Percentiles rank a stretch among this genome's conserved stretches.
phyloP scores from a whole-genome alignment of 2,888 invertebrate genomes.

The Pomacea canaliculata region DNA sequence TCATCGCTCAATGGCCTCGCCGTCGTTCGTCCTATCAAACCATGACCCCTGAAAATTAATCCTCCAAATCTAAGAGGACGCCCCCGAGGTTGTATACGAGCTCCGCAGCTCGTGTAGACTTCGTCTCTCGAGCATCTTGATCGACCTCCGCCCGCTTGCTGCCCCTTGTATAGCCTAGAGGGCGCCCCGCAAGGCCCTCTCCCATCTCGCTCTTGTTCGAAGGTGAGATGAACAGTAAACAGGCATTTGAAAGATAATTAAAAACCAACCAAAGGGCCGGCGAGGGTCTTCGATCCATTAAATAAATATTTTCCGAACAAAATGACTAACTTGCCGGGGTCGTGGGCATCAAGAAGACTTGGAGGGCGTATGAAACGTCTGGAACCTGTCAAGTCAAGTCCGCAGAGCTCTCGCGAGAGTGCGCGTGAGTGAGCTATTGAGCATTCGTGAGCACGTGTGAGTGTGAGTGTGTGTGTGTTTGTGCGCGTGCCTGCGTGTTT shows the following conservation, averaged over 20 bases:
- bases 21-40: conserved; percentile 16
- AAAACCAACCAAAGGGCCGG: conserved; percentile 35
- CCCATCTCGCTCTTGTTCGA: conserved; percentile 18
- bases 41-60: conserved; percentile 23
- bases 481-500: neutral
- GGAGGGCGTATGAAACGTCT: neutral
- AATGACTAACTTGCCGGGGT: conserved; percentile 27
- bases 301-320: conserved; percentile 39
- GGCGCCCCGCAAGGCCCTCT: neutral
- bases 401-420: neutral
- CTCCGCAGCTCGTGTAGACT: neutral
- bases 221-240: conserved; percentile 31
- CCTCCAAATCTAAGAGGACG: conserved; percentile 10
- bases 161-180: no score
- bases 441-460: neutral
- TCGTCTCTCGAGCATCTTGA: conserved; percentile 10
- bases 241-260: conserved; percentile 37
- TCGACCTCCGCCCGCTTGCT: neutral
- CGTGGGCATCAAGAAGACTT: neutral
- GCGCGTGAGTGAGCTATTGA: neutral
- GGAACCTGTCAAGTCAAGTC: neutral
- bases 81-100: conserved; percentile 18
- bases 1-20: neutral
- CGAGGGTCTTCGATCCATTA: conserved; percentile 32
- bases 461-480: neutral